Percentiles rank a stretch among this genome's conserved stretches.
These are phyloP conservation scores for Scolopax bukidnonensis DNA, from an alignment of 2,797 vertebrate species.

Conservation along the genomic window DNA sequence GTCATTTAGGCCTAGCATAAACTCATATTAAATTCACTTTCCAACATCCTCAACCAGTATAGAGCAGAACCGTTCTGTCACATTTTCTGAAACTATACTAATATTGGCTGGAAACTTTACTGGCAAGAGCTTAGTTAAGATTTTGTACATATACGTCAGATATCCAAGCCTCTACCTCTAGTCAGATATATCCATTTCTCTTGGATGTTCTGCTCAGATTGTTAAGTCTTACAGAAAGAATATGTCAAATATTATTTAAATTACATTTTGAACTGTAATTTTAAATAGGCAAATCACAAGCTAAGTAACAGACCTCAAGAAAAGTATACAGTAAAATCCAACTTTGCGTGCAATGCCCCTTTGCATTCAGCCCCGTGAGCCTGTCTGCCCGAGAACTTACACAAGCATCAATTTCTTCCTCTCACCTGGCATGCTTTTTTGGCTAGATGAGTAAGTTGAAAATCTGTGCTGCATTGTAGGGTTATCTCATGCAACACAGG, in stretches of 20 bases:
- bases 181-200: not conserved
- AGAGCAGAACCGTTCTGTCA: not conserved
- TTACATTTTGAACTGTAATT: not conserved
- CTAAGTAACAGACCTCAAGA: not conserved
- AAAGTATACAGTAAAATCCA: not conserved
- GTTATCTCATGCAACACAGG: conserved; percentile 35
- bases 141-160: not conserved
- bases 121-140: not conserved
- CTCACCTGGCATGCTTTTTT: conserved; percentile 60
- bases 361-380: not conserved
- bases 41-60: not conserved
- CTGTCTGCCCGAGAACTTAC: not conserved
- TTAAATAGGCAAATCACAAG: not conserved
- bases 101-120: not conserved
- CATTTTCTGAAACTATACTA: not conserved
- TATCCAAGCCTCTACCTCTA: not conserved
- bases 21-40: conserved; percentile 24
- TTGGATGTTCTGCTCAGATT: not conserved
- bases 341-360: not conserved
- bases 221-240: not conserved
- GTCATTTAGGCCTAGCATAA: not conserved
- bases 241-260: not conserved
- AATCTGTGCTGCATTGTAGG: conserved; percentile 45
- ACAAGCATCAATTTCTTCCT: not conserved
- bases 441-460: conserved; percentile 46